phyloP scores from a whole-genome alignment of 92 coral and sea anemone species.

The Anthopleura xanthogrammica region DNA sequence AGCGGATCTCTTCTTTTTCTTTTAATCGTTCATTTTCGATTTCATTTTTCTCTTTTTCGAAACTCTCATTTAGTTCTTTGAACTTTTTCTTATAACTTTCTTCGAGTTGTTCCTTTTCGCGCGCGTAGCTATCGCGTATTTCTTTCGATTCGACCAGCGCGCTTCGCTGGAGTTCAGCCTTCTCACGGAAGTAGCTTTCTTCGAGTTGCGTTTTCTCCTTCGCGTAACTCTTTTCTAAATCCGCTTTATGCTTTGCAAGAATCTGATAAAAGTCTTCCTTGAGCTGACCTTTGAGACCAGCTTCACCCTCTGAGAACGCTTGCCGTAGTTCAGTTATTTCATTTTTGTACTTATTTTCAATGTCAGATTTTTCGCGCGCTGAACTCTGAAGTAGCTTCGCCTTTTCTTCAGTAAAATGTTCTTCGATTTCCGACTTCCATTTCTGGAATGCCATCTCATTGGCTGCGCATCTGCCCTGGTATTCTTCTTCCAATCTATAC shows the following conservation, averaged over 20 bases:
- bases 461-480: conserved; percentile 64
- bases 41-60: conserved; percentile 69
- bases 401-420: conserved; percentile 82
- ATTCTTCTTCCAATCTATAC: conserved; percentile 75
- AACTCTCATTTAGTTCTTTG: conserved; percentile 75
- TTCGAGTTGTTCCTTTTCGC: conserved; percentile 76
- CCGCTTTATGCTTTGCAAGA: conserved; percentile 79
- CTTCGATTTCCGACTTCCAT: conserved; percentile 85
- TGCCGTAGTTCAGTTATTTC: conserved; percentile 84
- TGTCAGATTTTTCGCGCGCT: conserved; percentile 82
- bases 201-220: conserved; percentile 73
- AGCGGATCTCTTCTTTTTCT: conserved; percentile 68
- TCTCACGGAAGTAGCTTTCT: conserved; percentile 76
- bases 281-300: conserved; percentile 93
- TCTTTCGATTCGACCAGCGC: conserved; percentile 73
- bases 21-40: conserved; percentile 67
- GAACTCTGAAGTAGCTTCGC: conserved; percentile 68
- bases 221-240: conserved; percentile 73
- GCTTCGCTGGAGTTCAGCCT: conserved; percentile 70
- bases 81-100: conserved; percentile 87
- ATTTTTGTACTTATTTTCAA: conserved; percentile 74
- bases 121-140: conserved; percentile 68
- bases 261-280: conserved; percentile 85
- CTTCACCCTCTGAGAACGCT: conserved; percentile 89
- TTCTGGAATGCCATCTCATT: conserved; percentile 77